Evolutionary conservation across 2,888 invertebrate species (phyloP).

Genomic region (Amitus sp.): DNA sequence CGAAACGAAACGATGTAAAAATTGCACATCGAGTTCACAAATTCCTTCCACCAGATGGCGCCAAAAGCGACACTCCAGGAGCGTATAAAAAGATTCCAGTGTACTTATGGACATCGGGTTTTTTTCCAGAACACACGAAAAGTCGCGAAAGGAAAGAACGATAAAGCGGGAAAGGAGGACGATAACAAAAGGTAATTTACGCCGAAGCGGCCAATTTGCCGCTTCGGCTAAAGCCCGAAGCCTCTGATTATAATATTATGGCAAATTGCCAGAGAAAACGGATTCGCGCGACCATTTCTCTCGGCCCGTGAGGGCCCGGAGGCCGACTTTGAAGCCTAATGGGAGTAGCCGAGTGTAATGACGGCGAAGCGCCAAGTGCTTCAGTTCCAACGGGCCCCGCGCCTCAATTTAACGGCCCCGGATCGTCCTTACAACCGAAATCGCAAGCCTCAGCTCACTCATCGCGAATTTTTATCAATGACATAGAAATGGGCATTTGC

Average conservation of each 20-base stretch:
- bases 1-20: too few species aligned
- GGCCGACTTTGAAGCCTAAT: constrained; percentile 26
- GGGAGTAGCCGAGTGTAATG: constrained; percentile 41
- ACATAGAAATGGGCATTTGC: background rate
- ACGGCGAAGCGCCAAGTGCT: constrained; percentile 25
- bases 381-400: constrained; percentile 10
- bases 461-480: background rate
- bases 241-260: constrained; percentile 55
- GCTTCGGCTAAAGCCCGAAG: constrained; percentile 50
- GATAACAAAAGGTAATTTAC: background rate
- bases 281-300: constrained; percentile 45
- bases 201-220: constrained; percentile 39
- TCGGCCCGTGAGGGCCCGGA: constrained; percentile 17
- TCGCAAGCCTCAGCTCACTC: too few species aligned
- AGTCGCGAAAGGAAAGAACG: background rate
- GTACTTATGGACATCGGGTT: too few species aligned
- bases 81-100: too few species aligned
- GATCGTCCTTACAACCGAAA: background rate
- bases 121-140: too few species aligned
- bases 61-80: too few species aligned
- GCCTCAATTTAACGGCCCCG: constrained; percentile 8
- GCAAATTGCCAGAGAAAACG: constrained; percentile 52
- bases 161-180: background rate
- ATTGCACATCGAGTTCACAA: too few species aligned
- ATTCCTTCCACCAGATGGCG: too few species aligned